Conservation (phyloP, 2,797 vertebrate genomes). For the Lepus townsendii region DNA sequence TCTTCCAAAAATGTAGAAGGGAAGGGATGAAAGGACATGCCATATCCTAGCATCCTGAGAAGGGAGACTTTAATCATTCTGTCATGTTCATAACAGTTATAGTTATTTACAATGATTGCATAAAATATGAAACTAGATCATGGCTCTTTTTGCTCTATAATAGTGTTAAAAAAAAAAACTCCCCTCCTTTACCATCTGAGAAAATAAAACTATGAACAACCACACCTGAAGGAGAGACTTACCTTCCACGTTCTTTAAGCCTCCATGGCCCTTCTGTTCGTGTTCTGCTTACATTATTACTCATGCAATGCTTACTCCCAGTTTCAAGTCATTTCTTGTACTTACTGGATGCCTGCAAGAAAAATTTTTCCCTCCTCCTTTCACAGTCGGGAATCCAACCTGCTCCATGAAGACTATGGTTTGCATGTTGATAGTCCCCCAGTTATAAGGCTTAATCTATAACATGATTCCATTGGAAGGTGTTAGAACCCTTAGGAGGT, state of each 20-base stretch:
- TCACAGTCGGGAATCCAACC: not conserved
- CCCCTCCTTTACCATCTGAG: not conserved
- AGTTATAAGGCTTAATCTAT: too few relatives aligned
- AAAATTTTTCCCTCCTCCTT: not conserved
- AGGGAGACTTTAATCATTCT: not conserved
- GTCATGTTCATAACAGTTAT: not conserved
- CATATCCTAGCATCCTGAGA: not conserved
- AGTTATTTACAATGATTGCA: not conserved
- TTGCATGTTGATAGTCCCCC: too few relatives aligned
- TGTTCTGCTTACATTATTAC: not conserved
- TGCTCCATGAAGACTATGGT: not conserved
- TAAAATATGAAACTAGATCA: not conserved
- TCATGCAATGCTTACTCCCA: not conserved
- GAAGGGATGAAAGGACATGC: not conserved
- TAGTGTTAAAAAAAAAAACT: not conserved
- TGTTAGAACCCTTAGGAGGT: too few relatives aligned
- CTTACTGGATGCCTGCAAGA: not conserved
- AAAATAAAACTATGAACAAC: constrained; percentile 7
- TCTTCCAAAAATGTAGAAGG: not conserved
- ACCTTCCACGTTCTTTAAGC: not conserved
- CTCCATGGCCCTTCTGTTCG: not conserved
- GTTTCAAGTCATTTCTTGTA: not conserved
- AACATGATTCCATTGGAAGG: too few relatives aligned
- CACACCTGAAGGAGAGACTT: not conserved
- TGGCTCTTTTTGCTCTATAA: not conserved